Evolutionary conservation across 2,113 vertebrate genomes (phyloP).

Genomic region (Pavo muticus): DNA sequence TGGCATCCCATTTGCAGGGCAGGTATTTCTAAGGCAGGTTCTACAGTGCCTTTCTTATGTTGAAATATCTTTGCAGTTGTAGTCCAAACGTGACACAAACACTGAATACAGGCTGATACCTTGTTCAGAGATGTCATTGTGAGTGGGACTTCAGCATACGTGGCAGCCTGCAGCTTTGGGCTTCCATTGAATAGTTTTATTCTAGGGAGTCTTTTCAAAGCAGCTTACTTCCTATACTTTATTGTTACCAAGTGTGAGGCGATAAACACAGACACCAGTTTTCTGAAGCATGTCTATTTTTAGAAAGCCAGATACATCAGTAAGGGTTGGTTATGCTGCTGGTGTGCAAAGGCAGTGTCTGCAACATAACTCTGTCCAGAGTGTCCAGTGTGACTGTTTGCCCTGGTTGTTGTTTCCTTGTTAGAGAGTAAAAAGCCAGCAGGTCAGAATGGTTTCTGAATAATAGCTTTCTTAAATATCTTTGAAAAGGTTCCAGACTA

Average conservation of each 20-base stretch:
- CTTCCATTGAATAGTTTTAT: not conserved
- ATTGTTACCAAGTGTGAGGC: not conserved
- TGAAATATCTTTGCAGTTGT: not conserved
- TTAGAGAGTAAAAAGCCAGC: not conserved
- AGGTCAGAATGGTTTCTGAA: not conserved
- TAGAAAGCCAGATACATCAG: not conserved
- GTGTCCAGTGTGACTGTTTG: not conserved
- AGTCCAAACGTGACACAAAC: not conserved
- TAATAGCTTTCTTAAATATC: not conserved
- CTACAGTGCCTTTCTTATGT: not conserved
- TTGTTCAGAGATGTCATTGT: not conserved
- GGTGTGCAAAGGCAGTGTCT: not conserved
- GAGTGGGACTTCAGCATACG: not conserved
- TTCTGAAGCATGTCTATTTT: not conserved
- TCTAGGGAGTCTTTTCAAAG: not conserved
- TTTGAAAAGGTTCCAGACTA: not conserved
- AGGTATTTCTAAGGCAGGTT: not conserved
- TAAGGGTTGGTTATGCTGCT: not conserved
- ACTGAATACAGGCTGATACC: not conserved
- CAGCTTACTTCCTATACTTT: not conserved
- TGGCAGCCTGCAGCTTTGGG: not conserved
- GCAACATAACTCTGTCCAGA: not conserved
- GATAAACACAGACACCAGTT: not conserved
- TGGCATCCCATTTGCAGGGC: not conserved
- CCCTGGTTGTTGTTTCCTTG: not conserved